These are phyloP conservation scores for Pantala flavescens DNA, from an alignment of 1,140 invertebrate genomes.

Conservation along the genomic window DNA sequence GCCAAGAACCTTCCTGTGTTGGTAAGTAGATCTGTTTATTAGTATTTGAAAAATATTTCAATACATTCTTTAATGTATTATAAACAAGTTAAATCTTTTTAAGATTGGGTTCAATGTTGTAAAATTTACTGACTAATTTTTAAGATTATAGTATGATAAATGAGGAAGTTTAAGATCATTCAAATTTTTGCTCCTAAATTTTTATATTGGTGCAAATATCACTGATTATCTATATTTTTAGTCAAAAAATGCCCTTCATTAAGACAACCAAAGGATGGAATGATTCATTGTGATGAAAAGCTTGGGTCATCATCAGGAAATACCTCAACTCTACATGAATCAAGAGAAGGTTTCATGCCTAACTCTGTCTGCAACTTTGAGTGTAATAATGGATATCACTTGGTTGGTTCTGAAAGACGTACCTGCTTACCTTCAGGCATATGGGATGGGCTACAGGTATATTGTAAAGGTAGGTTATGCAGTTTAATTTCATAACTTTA, in stretches of 20 bases:
- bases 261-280: conserved; percentile 43
- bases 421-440: conserved; percentile 55
- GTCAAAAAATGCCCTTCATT: conserved; percentile 51
- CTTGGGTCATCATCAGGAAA: conserved; percentile 36
- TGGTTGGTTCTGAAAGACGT: conserved; percentile 52
- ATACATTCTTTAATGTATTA: too few relatives aligned
- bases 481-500: too few relatives aligned
- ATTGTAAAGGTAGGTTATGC: conserved; percentile 47
- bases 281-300: conserved; percentile 39
- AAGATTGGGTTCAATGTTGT: too few relatives aligned
- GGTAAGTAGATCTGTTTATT: neutral
- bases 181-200: too few relatives aligned
- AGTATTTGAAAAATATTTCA: too few relatives aligned
- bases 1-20: conserved; percentile 43
- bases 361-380: conserved; percentile 54
- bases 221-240: conserved; percentile 23
- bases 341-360: conserved; percentile 34
- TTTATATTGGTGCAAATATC: too few relatives aligned
- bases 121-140: too few relatives aligned
- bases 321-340: conserved; percentile 24
- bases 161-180: too few relatives aligned
- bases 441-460: conserved; percentile 56
- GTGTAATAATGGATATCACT: conserved; percentile 50
- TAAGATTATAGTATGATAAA: too few relatives aligned
- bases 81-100: too few relatives aligned